A percentile compares a stretch with the other conserved stretches of the same genome.
phyloP scores from a whole-genome alignment of 2,888 invertebrate genomes.

The Colletes collaris region DNA sequence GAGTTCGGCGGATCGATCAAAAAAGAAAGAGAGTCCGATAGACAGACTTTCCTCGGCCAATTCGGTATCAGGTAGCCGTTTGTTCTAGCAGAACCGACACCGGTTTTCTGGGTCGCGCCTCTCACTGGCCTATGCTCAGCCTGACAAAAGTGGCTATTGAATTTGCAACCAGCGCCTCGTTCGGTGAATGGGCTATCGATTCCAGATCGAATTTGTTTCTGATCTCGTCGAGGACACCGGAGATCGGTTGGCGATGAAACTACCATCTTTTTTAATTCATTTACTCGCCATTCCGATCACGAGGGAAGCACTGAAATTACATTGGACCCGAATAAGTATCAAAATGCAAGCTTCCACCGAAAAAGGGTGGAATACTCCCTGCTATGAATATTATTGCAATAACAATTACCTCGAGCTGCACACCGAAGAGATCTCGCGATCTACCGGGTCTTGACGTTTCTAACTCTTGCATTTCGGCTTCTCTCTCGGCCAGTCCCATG shows the following conservation, averaged over 20 bases:
- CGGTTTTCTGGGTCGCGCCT: conserved; percentile 72
- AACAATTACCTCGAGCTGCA: conserved; percentile 85
- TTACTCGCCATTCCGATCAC: too few species aligned
- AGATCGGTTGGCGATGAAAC: conserved; percentile 14
- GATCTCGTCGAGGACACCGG: conserved; percentile 51
- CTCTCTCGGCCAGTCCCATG: conserved; percentile 80
- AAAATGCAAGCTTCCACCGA: too few species aligned
- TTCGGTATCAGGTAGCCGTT: conserved; percentile 65
- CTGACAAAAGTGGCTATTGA: conserved; percentile 67
- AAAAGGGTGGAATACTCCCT: too few species aligned
- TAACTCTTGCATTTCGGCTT: conserved; percentile 79
- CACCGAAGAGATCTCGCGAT: conserved; percentile 86
- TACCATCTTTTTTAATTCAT: too few species aligned
- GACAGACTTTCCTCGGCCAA: conserved; percentile 67
- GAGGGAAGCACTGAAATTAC: too few species aligned
- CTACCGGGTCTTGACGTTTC: conserved; percentile 83
- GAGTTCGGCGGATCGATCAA: conserved; percentile 19
- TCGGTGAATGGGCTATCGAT: conserved; percentile 62
- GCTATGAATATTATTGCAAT: not conserved
- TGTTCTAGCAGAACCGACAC: conserved; percentile 55
- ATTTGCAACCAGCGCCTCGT: conserved; percentile 47
- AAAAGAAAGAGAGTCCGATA: conserved; percentile 48
- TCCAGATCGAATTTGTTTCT: conserved; percentile 57
- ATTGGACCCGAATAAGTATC: too few species aligned
- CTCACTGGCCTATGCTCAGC: conserved; percentile 72